A percentile compares a stretch with the other conserved stretches of the same genome.
Evolutionary conservation across 2,113 vertebrate species (phyloP).

Genomic region (Pagrus major): DNA sequence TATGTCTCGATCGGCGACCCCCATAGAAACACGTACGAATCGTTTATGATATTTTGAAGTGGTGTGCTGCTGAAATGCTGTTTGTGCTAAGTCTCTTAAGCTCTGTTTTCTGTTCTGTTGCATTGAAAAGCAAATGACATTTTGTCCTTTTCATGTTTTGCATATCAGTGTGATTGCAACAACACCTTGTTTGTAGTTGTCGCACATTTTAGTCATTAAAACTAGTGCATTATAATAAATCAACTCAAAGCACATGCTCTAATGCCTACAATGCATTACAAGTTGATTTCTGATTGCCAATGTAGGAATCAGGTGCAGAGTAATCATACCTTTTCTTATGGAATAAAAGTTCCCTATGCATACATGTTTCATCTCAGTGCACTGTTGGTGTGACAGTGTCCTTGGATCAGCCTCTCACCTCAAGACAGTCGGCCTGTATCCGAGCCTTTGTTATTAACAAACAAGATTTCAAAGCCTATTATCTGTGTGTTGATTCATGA

Average conservation of each 20-base stretch:
- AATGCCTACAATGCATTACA: neutral
- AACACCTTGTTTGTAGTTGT: neutral
- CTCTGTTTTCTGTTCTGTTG: neutral
- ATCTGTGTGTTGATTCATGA: conserved; percentile 54
- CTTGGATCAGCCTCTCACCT: conserved; percentile 60
- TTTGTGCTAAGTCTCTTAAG: conserved; percentile 2
- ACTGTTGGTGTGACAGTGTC: conserved; percentile 30
- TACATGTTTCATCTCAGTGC: neutral
- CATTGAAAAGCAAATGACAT: neutral
- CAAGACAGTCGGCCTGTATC: conserved; percentile 65
- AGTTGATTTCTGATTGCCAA: neutral
- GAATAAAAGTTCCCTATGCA: neutral
- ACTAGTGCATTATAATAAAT: neutral
- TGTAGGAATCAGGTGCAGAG: neutral
- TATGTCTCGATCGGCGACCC: conserved; percentile 18
- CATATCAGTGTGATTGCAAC: neutral
- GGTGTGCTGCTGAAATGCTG: neutral
- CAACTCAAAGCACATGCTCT: neutral
- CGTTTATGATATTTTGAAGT: neutral
- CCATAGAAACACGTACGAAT: neutral
- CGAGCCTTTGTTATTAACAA: conserved; percentile 66
- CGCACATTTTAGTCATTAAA: neutral
- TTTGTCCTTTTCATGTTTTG: neutral
- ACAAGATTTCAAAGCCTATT: conserved; percentile 73
- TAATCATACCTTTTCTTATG: neutral